Conservation (phyloP, 1,140 invertebrate genomes). For the Diprion similis region DNA sequence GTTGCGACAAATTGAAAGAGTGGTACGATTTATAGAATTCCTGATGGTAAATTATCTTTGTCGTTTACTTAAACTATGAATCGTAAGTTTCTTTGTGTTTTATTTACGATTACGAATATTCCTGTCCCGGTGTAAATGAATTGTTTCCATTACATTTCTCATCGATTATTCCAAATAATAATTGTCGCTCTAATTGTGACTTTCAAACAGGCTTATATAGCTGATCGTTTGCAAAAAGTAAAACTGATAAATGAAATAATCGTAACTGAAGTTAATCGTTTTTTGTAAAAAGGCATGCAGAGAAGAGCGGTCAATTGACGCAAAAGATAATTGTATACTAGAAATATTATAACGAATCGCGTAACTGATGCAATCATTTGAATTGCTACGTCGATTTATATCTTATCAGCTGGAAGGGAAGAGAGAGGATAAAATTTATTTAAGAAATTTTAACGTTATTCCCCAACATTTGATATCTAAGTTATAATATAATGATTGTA, state of each 20-base stretch:
- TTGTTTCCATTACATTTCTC: background rate
- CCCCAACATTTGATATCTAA: constrained; percentile 42
- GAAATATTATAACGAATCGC: background rate
- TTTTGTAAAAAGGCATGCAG: constrained; percentile 2
- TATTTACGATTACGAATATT: background rate
- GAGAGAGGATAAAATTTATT: background rate
- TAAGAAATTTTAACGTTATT: constrained; percentile 31
- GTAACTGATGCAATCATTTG: background rate
- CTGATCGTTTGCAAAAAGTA: background rate
- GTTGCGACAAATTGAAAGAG: too few relatives aligned
- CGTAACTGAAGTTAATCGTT: background rate
- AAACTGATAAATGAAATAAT: background rate
- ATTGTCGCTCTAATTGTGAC: background rate
- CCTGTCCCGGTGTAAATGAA: background rate
- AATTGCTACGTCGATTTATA: background rate
- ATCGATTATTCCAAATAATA: background rate
- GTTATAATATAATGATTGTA: constrained; percentile 45
- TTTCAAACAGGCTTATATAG: background rate
- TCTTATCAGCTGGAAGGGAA: background rate
- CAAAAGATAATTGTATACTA: background rate
- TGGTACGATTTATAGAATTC: too few relatives aligned
- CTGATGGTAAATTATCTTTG: too few relatives aligned
- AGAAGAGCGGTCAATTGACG: background rate
- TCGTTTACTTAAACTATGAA: too few relatives aligned
- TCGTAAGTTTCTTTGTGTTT: too few relatives aligned